Base-by-base conservation (phyloP, 2,797 vertebrate species). In the Meda fulgida region DNA sequence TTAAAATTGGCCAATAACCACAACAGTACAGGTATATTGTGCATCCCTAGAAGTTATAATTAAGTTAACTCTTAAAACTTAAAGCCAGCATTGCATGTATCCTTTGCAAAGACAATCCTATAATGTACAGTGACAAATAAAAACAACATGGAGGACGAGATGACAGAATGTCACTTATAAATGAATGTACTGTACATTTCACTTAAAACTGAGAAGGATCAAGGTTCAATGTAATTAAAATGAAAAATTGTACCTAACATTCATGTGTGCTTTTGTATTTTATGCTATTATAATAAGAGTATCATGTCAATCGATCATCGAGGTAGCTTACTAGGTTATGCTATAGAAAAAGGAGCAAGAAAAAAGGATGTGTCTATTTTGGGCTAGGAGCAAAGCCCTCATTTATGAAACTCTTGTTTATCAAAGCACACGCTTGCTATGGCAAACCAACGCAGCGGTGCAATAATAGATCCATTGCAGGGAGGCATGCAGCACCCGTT, bases 361-460 rank as follows among this genome's bases (percentile, higher is more conserved):
- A 23, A 38, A 77, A n/a, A 58, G 36, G 10, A 75, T 13, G 7
- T 1, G 16, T 60, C 34, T 78, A 78, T 78, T 78, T 78, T 26
- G 36, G 75, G 14, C 53, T 26, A 38, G 4, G 53, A 77, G 53
- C 75, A 23, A 66, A 79, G n/a, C 60, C 78, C 60, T 79, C 26
- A 31, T 66, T 46, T 80, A 80, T 34, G 10, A 66, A 51, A 80
- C 26, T n/a, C 78, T 80, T 80, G 78, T 80, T 80, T 36, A 51
- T 67, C 78, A 67, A 67, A 78, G 63, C 43, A 23, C 29, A 29
- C 1, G 18, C 48, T 36, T 81, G 34, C 66, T 26, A 29, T 21
- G 16, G 26, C 60, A 36, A 66, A 75, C 38, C 40, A 9, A 66
- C 26, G 14, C 40, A 65, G 7, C 3, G 40, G 21, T 34, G 70